Evolutionary conservation across 2,797 vertebrate species (phyloP), one percentile per base, ranked within the genome.

Genomic region (Poecilia wingei): DNA sequence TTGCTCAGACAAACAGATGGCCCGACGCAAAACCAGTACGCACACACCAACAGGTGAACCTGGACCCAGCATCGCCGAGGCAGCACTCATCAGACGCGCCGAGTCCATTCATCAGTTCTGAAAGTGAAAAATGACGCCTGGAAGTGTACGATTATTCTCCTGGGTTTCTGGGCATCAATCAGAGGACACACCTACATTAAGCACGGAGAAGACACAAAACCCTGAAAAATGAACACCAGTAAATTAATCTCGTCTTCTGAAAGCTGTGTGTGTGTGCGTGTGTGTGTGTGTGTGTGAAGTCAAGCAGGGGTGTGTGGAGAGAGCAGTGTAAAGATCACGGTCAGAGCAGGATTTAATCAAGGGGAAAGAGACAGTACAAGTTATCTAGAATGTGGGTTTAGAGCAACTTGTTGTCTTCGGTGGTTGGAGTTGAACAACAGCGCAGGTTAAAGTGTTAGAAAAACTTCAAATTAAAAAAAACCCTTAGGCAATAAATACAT

Each of bases 51-150:
- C 72, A 78, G 49, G 75, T 86, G 91, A 91, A 94, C 90, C 94
- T 91, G 87, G 90, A 92, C 91, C 89, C 79, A 84, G 88, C 90
- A 87, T 28, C 33, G 41, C 89, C 86, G 89, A 90, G 82, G 82
- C 72, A 89, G 87, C 82, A 83, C 80, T 87, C 90, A 93, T 93
- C 91, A 89, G 85, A 92, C 76, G 76, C 87, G 79, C 89, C 80
- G 84, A 87, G 80, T 92, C 78, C 87, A 94, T 94, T 92, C 87
- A 89, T 94, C 93, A 91, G 69, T 80, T 74, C 84, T 82, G 89
- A 92, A 88, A 94, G 93, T 94, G 92, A 95, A 90, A 93, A 94
- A 95, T 94, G 91, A 93, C 76, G 68, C 85, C 86, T 93, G 92
- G 93, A 94, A 94, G 91, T 93, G 86, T 90, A 88, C 88, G 92